Percentiles rank a stretch among this genome's conserved stretches.
phyloP scores from a whole-genome alignment of 1,140 invertebrate genomes.

The Orius insidiosus region DNA sequence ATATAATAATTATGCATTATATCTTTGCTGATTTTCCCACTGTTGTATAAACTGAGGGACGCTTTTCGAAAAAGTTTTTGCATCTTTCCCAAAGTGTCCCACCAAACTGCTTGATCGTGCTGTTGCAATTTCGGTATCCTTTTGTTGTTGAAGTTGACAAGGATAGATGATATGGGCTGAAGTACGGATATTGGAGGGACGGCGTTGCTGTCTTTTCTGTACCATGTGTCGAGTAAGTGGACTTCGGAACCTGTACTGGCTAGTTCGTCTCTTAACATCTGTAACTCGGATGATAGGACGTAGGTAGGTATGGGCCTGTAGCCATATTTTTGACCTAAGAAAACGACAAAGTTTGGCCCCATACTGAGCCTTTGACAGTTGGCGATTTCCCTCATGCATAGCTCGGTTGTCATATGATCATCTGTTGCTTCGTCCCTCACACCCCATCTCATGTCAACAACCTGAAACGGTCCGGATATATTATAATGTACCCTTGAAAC shows the following conservation, averaged over 20 bases:
- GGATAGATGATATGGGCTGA: conserved; percentile 91
- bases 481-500: not conserved
- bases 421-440: conserved; percentile 91
- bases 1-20: conserved; percentile 97
- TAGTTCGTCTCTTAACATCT: conserved; percentile 69
- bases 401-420: conserved; percentile 96
- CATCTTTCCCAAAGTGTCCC: conserved; percentile 89
- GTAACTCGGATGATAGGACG: conserved; percentile 79
- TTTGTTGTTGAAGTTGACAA: conserved; percentile 97
- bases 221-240: conserved; percentile 80
- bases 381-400: conserved; percentile 95
- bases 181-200: conserved; percentile 83
- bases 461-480: conserved; percentile 34
- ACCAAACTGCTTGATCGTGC: conserved; percentile 93
- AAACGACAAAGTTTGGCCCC: conserved; percentile 96
- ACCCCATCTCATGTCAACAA: conserved; percentile 98
- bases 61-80: conserved; percentile 88
- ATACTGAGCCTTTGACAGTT: conserved; percentile 94
- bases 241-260: conserved; percentile 63
- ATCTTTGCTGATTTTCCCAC: conserved; percentile 76
- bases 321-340: conserved; percentile 95
- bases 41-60: conserved; percentile 62
- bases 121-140: conserved; percentile 84
- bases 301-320: conserved; percentile 93
- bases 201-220: conserved; percentile 89